Percentiles rank a stretch among this genome's conserved stretches.
Evolutionary conservation across 2,113 vertebrate genomes (phyloP).

Genomic region (Rafetus swinhoei): DNA sequence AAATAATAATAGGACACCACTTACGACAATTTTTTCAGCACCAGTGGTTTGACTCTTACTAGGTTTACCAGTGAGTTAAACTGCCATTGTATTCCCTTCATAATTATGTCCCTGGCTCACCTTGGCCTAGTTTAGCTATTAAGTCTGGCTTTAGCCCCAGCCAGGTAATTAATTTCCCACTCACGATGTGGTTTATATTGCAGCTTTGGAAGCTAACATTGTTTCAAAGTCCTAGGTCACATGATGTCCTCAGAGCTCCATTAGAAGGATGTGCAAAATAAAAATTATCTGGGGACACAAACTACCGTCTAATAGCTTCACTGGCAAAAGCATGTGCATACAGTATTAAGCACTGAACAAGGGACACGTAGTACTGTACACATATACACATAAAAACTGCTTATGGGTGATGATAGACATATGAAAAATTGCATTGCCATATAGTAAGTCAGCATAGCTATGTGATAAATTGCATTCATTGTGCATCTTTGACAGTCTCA

Average conservation of each 20-base stretch:
- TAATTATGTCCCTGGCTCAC: conserved; percentile 3
- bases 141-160: neutral
- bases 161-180: conserved; percentile 42
- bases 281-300: accelerated
- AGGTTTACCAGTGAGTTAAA: conserved; percentile 39
- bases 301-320: neutral
- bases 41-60: neutral
- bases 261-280: neutral
- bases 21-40: neutral
- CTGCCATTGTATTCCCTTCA: neutral
- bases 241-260: neutral
- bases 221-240: neutral
- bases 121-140: conserved; percentile 50
- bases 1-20: conserved; percentile 15
- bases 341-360: neutral
- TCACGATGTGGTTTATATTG: accelerated
- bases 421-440: neutral
- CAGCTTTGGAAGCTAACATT: neutral
- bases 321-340: accelerated
- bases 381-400: accelerated
- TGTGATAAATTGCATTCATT: conserved; percentile 6
- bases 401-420: neutral
- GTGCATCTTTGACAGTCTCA: conserved; percentile 37
- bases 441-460: conserved; percentile 9
- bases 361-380: accelerated